Percentiles rank a stretch among this genome's conserved stretches.
phyloP scores from a whole-genome alignment of 2,888 invertebrate genomes.

The Furcula furcula region DNA sequence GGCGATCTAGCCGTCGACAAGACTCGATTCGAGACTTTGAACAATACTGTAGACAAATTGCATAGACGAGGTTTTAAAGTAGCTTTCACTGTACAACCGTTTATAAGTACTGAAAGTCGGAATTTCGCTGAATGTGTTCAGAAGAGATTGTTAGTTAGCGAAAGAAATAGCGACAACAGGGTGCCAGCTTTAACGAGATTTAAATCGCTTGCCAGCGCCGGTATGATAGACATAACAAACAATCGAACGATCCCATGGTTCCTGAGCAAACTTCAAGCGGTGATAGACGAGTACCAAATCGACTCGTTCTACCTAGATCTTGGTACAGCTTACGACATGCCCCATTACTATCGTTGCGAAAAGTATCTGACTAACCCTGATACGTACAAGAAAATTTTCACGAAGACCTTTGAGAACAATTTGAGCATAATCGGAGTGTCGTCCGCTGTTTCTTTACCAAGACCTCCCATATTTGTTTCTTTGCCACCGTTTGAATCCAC shows the following conservation, averaged over 20 bases:
- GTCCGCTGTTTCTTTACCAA: slow-evolving; percentile 90
- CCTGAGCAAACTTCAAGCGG: slow-evolving; percentile 85
- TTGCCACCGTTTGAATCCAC: slow-evolving; percentile 92
- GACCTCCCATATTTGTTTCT: slow-evolving; percentile 92
- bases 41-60: slow-evolving; percentile 89
- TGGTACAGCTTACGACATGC: slow-evolving; percentile 92
- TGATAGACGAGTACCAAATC: slow-evolving; percentile 88
- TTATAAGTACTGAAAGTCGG: slow-evolving; percentile 91
- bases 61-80: slow-evolving; percentile 93
- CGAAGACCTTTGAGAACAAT: slow-evolving; percentile 83
- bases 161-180: slow-evolving; percentile 88
- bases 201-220: slow-evolving; percentile 90
- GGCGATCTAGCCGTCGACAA: slow-evolving; percentile 94
- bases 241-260: slow-evolving; percentile 91
- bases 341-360: slow-evolving; percentile 91
- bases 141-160: slow-evolving; percentile 88
- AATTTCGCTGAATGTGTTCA: slow-evolving; percentile 91
- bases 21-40: slow-evolving; percentile 88
- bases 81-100: slow-evolving; percentile 94
- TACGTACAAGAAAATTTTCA: slow-evolving; percentile 89
- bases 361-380: slow-evolving; percentile 89
- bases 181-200: slow-evolving; percentile 93
- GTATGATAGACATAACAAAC: slow-evolving; percentile 93
- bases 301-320: slow-evolving; percentile 93
- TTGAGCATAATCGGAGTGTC: slow-evolving; percentile 90